Evolutionary conservation across 1,140 invertebrate species (phyloP).

Genomic region (Brachionus manjavacas): DNA sequence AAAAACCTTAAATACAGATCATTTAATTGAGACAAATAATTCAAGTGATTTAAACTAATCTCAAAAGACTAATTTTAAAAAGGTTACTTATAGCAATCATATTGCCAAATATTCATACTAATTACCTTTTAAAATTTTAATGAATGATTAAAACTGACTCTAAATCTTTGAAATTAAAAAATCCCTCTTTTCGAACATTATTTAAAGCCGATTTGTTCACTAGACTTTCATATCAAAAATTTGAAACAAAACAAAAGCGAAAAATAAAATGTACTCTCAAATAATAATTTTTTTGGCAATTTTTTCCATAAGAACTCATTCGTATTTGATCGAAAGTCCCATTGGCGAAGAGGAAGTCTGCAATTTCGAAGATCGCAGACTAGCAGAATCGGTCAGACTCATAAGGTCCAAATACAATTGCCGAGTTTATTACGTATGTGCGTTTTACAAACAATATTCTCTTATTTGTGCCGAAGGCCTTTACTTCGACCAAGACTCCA

Average conservation of each 20-base stretch:
- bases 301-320: not conserved
- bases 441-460: constrained; percentile 22
- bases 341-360: not conserved
- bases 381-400: constrained; percentile 4
- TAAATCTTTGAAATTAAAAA: not conserved
- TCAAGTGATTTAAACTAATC: not conserved
- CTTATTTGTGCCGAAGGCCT: constrained; percentile 30
- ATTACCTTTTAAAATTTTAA: not conserved
- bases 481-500: not conserved
- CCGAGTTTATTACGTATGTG: constrained; percentile 33
- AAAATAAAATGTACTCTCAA: not conserved
- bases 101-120: not conserved
- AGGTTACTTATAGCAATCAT: not conserved
- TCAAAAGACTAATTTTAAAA: not conserved
- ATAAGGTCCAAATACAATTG: constrained; percentile 4
- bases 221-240: not conserved
- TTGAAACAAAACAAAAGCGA: not conserved
- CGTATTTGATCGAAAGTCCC: not conserved
- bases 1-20: not conserved
- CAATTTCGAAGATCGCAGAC: not conserved
- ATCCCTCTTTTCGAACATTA: not conserved
- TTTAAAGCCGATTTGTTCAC: not conserved
- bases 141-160: not conserved
- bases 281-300: not conserved
- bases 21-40: not conserved